Evolutionary conservation across 30 jellyfish, hydroid and myxozoan genomes (phyloP).

Genomic region (Morbakka virulenta): DNA sequence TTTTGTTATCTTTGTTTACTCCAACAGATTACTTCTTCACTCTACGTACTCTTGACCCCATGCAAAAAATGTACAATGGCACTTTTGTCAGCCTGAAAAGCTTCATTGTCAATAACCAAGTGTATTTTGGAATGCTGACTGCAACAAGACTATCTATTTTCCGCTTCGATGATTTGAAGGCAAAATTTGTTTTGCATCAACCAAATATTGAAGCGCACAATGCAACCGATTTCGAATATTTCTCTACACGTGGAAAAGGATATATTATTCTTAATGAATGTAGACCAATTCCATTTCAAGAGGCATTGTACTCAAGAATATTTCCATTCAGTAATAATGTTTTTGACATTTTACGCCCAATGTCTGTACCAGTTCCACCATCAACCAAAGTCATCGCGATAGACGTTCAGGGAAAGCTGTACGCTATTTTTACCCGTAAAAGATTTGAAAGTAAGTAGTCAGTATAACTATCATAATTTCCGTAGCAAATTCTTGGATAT

Average conservation of each 20-base stretch:
- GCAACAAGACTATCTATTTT: too few relatives aligned
- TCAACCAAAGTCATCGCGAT: constrained; percentile 49
- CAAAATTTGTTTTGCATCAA: constrained; percentile 22
- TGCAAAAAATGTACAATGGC: too few relatives aligned
- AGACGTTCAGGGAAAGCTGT: constrained; percentile 61
- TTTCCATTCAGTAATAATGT: constrained; percentile 23
- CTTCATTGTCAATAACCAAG: too few relatives aligned
- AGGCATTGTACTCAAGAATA: constrained; percentile 49
- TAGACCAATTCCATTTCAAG: background rate
- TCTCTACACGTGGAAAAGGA: constrained; percentile 11
- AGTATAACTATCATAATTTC: too few relatives aligned
- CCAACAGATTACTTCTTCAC: too few relatives aligned
- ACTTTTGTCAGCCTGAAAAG: too few relatives aligned
- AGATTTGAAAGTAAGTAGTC: constrained; percentile 47
- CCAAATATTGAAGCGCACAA: constrained; percentile 30
- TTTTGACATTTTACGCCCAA: constrained; percentile 49
- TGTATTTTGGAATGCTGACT: too few relatives aligned
- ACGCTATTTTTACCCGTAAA: constrained; percentile 36
- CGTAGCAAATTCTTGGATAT: background rate
- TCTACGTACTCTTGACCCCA: too few relatives aligned
- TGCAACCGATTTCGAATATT: constrained; percentile 53
- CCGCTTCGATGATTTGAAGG: too few relatives aligned
- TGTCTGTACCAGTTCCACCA: constrained; percentile 42
- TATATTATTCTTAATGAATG: constrained; percentile 62
- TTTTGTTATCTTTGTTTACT: too few relatives aligned